These are phyloP conservation scores for Drosophila demipolita DNA, from an alignment of 2,888 invertebrate species.

Conservation along the genomic window DNA sequence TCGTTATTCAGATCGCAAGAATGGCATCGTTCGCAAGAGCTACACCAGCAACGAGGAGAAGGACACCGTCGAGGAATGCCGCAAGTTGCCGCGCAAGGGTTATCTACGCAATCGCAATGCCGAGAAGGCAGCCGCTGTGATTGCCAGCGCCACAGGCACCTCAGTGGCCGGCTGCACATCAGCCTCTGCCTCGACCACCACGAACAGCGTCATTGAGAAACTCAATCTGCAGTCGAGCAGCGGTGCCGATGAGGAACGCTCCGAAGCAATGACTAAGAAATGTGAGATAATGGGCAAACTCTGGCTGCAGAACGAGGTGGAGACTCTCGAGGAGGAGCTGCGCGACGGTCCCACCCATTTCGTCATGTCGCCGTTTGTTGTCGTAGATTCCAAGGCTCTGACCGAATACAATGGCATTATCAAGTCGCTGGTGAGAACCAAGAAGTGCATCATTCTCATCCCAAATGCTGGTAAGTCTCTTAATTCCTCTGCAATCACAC, in stretches of 20 bases:
- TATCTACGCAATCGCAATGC: slow-evolving; percentile 84
- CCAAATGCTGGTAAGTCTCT: slow-evolving; percentile 92
- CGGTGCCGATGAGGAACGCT: slow-evolving; percentile 84
- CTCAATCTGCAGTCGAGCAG: slow-evolving; percentile 83
- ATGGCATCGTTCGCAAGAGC: slow-evolving; percentile 83
- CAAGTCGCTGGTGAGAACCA: slow-evolving; percentile 92
- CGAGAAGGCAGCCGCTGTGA: slow-evolving; percentile 76
- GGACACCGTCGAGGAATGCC: slow-evolving; percentile 84
- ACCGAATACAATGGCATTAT: slow-evolving; percentile 91
- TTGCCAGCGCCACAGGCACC: slow-evolving; percentile 67
- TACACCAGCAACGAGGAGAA: slow-evolving; percentile 85
- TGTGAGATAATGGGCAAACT: slow-evolving; percentile 92
- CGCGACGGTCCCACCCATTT: slow-evolving; percentile 83
- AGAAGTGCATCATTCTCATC: slow-evolving; percentile 94
- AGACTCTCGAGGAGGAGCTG: slow-evolving; percentile 91
- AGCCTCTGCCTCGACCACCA: slow-evolving; percentile 81
- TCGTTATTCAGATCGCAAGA: slow-evolving; percentile 84
- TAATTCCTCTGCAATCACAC: not conserved
- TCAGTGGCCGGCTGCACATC: slow-evolving; percentile 79
- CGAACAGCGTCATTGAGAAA: slow-evolving; percentile 82
- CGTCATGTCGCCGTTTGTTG: slow-evolving; percentile 92
- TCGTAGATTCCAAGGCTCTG: slow-evolving; percentile 93
- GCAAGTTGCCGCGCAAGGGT: slow-evolving; percentile 84
- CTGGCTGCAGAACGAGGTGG: slow-evolving; percentile 95
- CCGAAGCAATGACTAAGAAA: slow-evolving; percentile 83